Evolutionary conservation across 2,113 vertebrate species (phyloP), one percentile per base, ranked within the genome.

Genomic region (Etheostoma cragini): DNA sequence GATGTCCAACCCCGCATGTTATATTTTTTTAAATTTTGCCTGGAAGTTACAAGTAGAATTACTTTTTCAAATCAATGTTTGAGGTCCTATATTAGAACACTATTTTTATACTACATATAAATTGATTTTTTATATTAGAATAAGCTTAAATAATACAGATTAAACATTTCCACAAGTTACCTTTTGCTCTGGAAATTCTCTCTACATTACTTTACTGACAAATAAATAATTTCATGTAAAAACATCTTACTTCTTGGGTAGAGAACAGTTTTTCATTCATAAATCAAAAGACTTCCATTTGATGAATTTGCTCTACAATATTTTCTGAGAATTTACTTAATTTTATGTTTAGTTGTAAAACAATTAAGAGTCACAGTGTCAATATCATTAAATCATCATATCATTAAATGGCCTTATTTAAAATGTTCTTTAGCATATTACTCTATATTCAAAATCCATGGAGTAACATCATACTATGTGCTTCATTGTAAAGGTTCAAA

Each of bases 1-100:
- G 24, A 66, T 71, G 68, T 73, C 80, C 69, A 63, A 21, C 33
- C 73, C 53, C 33, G 73, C 15, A 60, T 50, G 71, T 80, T 49
- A 63, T 46, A 11, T 33, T 53, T 68, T 68, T 70, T 61, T 16
- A 62, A 8, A 46, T 65, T 62, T 83, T 72, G 30, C 57, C 63
- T 63, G 6, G 4, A 46, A 35, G 5, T 72, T 54, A 62, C 4
- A 65, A 65, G 77, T 21, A 81, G 33, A 71, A 56, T 61, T 2
- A 30, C 8, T 19, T 42, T 30, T 49, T 50, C 26, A 54, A 38
- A 68, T 68, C 1, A 38, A 19, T 13, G 10, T 54, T 52, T 53
- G 11, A 15, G 6, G 24, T 69, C 22, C 2, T 22, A 2, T 15
- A 60, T 60, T 17, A 30, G 7, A 75, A 26, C 47, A 45, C 2